A percentile compares a stretch with the other conserved stretches of the same genome.
These are phyloP conservation scores for Cerastis leucographa DNA, from an alignment of 2,888 invertebrate species.

Conservation along the genomic window DNA sequence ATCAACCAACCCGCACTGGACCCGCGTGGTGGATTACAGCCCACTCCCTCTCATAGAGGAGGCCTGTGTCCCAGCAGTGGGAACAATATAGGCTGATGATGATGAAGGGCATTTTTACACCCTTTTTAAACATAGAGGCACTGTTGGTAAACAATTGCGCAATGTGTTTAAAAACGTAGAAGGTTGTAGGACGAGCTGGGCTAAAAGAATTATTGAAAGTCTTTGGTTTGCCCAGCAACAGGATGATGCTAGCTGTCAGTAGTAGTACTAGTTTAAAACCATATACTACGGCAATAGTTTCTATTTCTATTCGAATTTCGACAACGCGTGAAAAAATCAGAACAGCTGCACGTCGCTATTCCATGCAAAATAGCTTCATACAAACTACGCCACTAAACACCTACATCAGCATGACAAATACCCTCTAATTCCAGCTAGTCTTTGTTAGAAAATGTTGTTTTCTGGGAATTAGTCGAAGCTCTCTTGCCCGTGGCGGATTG, in stretches of 20 bases:
- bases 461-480: constrained; percentile 82
- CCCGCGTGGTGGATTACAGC: too few relatives aligned
- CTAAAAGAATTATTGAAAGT: neutral
- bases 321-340: neutral
- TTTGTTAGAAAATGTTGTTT: constrained; percentile 79
- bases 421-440: constrained; percentile 64
- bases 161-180: neutral
- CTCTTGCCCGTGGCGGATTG: constrained; percentile 76
- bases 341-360: neutral
- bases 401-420: constrained; percentile 10
- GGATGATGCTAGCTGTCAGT: neutral
- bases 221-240: neutral
- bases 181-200: neutral
- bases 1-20: too few relatives aligned
- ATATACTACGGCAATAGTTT: neutral
- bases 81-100: too few relatives aligned
- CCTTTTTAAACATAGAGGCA: neutral
- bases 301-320: neutral
- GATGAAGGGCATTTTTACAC: too few relatives aligned
- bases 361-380: neutral
- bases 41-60: too few relatives aligned
- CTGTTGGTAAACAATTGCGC: neutral
- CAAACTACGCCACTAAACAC: neutral
- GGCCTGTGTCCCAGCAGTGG: too few relatives aligned
- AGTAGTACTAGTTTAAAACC: neutral